Percentiles rank a stretch among this genome's conserved stretches.
These are phyloP conservation scores for Chaetodon trifascialis DNA, from an alignment of 2,113 vertebrate genomes.

Conservation along the genomic window DNA sequence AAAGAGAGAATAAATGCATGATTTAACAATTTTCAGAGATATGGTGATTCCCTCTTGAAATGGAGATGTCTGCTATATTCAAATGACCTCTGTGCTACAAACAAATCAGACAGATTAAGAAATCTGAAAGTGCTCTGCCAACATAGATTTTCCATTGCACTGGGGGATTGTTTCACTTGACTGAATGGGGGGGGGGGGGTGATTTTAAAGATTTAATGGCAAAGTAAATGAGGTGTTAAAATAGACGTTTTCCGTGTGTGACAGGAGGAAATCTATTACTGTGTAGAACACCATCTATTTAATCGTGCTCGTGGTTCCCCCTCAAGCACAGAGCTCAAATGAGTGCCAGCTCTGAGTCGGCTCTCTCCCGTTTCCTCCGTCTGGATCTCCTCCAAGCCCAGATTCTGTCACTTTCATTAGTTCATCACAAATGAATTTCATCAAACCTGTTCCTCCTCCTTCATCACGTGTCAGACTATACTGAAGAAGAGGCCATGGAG, in stretches of 20 bases:
- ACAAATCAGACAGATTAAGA: not conserved
- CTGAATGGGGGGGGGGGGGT: not conserved
- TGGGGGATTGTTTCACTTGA: not conserved
- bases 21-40: not conserved
- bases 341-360: slow-evolving; percentile 42
- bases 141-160: not conserved
- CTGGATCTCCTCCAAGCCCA: slow-evolving; percentile 24
- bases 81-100: not conserved
- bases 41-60: not conserved
- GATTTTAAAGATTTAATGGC: slow-evolving; percentile 16
- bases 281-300: slow-evolving; percentile 60
- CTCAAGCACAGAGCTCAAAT: slow-evolving; percentile 50
- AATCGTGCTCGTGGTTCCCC: slow-evolving; percentile 66
- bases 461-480: slow-evolving; percentile 7
- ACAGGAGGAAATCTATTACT: slow-evolving; percentile 65
- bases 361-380: slow-evolving; percentile 40
- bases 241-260: slow-evolving; percentile 29
- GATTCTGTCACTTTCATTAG: slow-evolving; percentile 39
- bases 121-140: not conserved
- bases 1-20: slow-evolving; percentile 1
- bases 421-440: slow-evolving; percentile 29
- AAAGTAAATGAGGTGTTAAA: slow-evolving; percentile 47
- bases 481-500: not conserved
- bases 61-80: not conserved
- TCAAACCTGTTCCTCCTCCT: slow-evolving; percentile 24